These are phyloP conservation scores for Boleophthalmus pectinirostris DNA, from an alignment of 2,113 vertebrate genomes.

Conservation along the genomic window DNA sequence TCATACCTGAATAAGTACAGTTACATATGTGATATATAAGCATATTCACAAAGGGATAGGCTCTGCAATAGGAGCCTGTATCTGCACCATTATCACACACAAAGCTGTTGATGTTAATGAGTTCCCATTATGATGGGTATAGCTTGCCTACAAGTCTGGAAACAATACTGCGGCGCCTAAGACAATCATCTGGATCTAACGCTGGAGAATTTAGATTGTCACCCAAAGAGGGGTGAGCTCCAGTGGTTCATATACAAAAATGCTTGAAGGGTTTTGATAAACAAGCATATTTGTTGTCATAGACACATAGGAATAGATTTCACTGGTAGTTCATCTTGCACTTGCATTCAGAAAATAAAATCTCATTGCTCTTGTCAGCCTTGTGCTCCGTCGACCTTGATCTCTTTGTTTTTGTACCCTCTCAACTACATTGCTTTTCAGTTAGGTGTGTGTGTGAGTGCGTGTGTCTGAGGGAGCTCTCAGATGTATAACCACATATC, in stretches of 20 bases:
- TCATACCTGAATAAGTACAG: slow-evolving; percentile 28
- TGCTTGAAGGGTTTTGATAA: slow-evolving; percentile 85
- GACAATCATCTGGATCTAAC: slow-evolving; percentile 91
- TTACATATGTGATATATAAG: slow-evolving; percentile 6
- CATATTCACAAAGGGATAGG: slow-evolving; percentile 21
- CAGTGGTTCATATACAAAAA: slow-evolving; percentile 76
- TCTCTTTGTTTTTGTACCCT: slow-evolving; percentile 67
- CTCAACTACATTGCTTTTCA: slow-evolving; percentile 78
- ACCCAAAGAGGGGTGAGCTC: slow-evolving; percentile 81
- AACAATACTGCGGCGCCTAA: slow-evolving; percentile 82
- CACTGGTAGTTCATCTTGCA: slow-evolving; percentile 80
- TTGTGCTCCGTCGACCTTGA: slow-evolving; percentile 53
- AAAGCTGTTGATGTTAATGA: slow-evolving; percentile 54
- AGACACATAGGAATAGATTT: slow-evolving; percentile 76
- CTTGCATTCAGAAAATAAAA: slow-evolving; percentile 81
- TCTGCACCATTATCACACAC: slow-evolving; percentile 16
- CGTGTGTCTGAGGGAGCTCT: slow-evolving; percentile 67
- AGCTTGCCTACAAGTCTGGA: slow-evolving; percentile 83
- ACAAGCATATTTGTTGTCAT: slow-evolving; percentile 75
- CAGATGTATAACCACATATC: slow-evolving; percentile 83
- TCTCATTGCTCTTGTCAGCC: slow-evolving; percentile 52
- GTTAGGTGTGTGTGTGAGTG: slow-evolving; percentile 73
- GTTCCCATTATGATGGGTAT: slow-evolving; percentile 82
- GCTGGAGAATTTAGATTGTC: slow-evolving; percentile 78
- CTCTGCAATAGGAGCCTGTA: slow-evolving; percentile 35